A percentile compares a stretch with the other conserved stretches of the same genome.
These are phyloP conservation scores for Entomyzon cyanotis DNA, from an alignment of 2,113 vertebrate genomes.

Conservation along the genomic window DNA sequence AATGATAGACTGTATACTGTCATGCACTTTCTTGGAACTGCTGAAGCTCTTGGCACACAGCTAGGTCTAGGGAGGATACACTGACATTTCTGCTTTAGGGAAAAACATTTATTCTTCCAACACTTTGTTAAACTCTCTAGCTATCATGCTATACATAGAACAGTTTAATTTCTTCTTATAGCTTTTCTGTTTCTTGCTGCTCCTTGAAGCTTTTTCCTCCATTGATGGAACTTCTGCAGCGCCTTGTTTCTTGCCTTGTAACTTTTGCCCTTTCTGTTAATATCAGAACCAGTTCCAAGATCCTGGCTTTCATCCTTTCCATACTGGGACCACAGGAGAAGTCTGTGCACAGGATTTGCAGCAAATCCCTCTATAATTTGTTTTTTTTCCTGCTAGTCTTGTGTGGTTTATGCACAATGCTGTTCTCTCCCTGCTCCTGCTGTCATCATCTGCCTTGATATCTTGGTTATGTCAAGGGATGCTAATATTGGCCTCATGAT, in stretches of 20 bases:
- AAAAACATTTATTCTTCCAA: conserved; percentile 48
- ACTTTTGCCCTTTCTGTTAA: neutral
- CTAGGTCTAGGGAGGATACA: conserved; percentile 31
- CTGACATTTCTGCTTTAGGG: conserved; percentile 59
- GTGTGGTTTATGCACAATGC: conserved; percentile 34
- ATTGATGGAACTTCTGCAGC: neutral
- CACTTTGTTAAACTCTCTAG: conserved; percentile 46
- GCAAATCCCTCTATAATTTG: neutral
- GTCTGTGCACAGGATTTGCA: neutral
- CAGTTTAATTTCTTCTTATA: conserved; percentile 16
- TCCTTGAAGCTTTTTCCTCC: neutral
- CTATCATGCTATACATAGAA: conserved; percentile 30
- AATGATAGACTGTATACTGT: neutral
- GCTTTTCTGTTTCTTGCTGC: neutral
- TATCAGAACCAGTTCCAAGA: neutral
- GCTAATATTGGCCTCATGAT: conserved; percentile 52
- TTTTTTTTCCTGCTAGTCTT: conserved; percentile 34
- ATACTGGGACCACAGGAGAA: neutral
- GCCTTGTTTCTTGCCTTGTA: neutral
- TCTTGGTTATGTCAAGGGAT: conserved; percentile 51
- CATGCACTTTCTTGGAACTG: conserved; percentile 1
- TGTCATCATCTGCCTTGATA: conserved; percentile 57
- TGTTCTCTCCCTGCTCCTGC: conserved; percentile 50
- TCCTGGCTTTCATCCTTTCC: neutral
- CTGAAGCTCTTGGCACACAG: conserved; percentile 21